Conservation (phyloP, 2,888 invertebrate species). For the Leucozona laternaria region DNA sequence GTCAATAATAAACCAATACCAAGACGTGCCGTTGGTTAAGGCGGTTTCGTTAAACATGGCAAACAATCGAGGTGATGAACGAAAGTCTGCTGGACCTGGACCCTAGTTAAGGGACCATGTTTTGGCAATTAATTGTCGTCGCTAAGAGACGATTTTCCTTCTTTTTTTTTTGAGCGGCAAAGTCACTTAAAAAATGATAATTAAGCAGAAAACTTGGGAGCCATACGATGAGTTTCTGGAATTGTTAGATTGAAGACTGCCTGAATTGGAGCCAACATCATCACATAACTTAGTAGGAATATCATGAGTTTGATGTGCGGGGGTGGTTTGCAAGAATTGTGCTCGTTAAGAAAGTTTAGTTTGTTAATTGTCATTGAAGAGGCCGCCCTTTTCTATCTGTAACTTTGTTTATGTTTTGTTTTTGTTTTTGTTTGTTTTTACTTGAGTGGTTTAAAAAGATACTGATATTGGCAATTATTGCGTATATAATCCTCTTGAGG, state of each 20-base stretch:
- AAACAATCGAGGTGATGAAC: slow-evolving; percentile 22
- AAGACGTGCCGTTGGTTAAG: neutral
- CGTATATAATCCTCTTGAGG: slow-evolving; percentile 20
- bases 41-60: neutral
- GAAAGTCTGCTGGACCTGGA: neutral
- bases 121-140: slow-evolving; percentile 64
- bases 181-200: slow-evolving; percentile 63
- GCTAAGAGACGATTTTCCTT: slow-evolving; percentile 48
- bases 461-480: slow-evolving; percentile 43
- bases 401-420: neutral
- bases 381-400: slow-evolving; percentile 25
- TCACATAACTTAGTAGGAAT: neutral
- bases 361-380: slow-evolving; percentile 58
- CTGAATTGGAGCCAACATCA: neutral
- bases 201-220: slow-evolving; percentile 45
- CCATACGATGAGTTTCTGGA: slow-evolving; percentile 8
- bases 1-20: slow-evolving; percentile 37
- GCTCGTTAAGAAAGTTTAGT: slow-evolving; percentile 63
- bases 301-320: neutral
- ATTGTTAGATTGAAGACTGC: slow-evolving; percentile 39
- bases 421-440: slow-evolving; percentile 13
- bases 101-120: slow-evolving; percentile 30
- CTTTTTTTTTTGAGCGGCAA: slow-evolving; percentile 19
- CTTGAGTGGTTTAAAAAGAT: neutral
- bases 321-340: neutral